Conservation (phyloP, 2,113 vertebrate species). For the Ceyx melanurus region DNA sequence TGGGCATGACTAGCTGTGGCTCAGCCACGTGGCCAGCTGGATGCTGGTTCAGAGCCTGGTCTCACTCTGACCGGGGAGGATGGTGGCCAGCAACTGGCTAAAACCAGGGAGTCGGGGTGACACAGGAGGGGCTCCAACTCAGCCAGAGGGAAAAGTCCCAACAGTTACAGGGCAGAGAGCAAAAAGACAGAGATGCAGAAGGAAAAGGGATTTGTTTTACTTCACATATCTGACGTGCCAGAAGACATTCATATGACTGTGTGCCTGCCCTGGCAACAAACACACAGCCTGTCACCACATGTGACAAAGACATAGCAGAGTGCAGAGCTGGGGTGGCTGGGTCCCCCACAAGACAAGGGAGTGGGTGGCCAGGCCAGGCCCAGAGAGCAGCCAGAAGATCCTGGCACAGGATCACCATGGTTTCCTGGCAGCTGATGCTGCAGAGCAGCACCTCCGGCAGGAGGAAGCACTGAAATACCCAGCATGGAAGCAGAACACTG, state of each 20-base stretch:
- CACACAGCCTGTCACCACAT: fast-evolving
- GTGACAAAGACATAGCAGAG: background rate
- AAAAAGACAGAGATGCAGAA: background rate
- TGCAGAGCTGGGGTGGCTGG: fast-evolving
- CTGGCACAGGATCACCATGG: background rate
- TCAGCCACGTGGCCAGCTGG: background rate
- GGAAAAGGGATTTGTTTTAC: slow-evolving; percentile 18
- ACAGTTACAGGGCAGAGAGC: background rate
- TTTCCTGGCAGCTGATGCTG: background rate
- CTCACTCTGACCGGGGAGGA: background rate
- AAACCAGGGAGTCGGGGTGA: background rate
- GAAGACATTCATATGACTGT: background rate
- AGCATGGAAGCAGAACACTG: background rate
- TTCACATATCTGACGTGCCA: background rate
- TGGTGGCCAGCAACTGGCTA: background rate
- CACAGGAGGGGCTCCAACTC: background rate
- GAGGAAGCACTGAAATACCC: background rate
- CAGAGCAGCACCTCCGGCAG: background rate
- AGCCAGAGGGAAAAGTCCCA: background rate
- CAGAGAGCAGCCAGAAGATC: background rate
- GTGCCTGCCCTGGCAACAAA: background rate
- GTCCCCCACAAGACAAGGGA: background rate
- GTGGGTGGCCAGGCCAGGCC: background rate
- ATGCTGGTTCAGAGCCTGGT: background rate
- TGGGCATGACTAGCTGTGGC: background rate